Conservation (phyloP, 2,888 invertebrate genomes). For the Nezara viridula region DNA sequence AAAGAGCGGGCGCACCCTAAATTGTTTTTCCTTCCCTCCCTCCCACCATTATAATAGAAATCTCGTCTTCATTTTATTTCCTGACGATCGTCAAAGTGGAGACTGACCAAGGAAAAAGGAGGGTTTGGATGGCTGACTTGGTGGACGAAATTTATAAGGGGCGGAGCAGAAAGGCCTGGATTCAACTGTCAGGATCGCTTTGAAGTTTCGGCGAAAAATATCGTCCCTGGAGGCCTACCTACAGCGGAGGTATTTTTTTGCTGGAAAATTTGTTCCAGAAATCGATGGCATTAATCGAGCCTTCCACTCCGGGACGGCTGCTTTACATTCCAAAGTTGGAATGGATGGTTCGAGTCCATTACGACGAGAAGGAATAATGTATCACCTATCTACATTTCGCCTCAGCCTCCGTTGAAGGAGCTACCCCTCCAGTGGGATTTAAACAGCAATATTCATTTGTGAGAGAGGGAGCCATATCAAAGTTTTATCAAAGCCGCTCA, state of each 20-base stretch:
- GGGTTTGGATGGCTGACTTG: not conserved
- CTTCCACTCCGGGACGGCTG: constrained; percentile 29
- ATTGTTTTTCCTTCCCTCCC: not conserved
- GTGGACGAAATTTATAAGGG: constrained; percentile 36
- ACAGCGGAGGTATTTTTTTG: constrained; percentile 36
- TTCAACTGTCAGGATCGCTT: constrained; percentile 6
- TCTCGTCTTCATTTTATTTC: constrained; percentile 10
- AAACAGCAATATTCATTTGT: constrained; percentile 41
- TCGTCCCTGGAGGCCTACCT: not conserved
- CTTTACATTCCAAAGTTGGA: constrained; percentile 44
- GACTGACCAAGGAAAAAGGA: not conserved
- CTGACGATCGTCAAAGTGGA: not conserved
- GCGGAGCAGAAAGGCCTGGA: not conserved
- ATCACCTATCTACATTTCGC: constrained; percentile 38
- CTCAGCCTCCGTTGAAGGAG: not conserved
- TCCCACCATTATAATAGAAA: constrained; percentile 1
- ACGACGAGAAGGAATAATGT: constrained; percentile 38
- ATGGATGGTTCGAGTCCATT: constrained; percentile 38
- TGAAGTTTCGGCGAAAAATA: constrained; percentile 49
- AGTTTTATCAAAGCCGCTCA: constrained; percentile 33
- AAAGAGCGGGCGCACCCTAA: not conserved
- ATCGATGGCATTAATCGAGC: constrained; percentile 29
- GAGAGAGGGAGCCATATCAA: not conserved
- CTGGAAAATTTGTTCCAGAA: constrained; percentile 8
- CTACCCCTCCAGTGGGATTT: not conserved